Conservation (phyloP, 92 coral and sea anemone species). For the Zoanthus gigantus region DNA sequence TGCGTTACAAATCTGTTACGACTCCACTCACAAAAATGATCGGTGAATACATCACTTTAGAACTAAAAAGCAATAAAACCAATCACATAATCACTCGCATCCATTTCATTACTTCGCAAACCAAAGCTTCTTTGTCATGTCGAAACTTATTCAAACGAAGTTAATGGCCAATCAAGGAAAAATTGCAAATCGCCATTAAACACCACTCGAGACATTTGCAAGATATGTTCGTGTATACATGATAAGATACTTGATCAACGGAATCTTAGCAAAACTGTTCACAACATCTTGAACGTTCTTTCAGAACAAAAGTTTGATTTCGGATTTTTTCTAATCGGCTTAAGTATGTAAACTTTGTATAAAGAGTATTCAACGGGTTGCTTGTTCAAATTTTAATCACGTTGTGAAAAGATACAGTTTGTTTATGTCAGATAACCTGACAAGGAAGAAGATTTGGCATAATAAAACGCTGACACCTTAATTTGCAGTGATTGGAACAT, state of each 20-base stretch:
- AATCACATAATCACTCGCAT: conserved; percentile 10
- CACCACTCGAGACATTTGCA: conserved; percentile 16
- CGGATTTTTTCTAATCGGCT: conserved; percentile 53
- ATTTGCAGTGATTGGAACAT: conserved; percentile 44
- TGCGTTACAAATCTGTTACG: not conserved
- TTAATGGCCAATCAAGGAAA: conserved; percentile 29
- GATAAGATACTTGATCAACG: conserved; percentile 26
- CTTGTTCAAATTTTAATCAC: conserved; percentile 53
- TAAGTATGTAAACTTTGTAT: conserved; percentile 50
- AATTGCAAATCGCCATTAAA: not conserved
- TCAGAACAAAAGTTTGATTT: conserved; percentile 54
- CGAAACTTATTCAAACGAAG: conserved; percentile 13
- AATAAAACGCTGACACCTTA: conserved; percentile 37
- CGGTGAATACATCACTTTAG: not conserved
- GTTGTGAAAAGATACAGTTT: conserved; percentile 47
- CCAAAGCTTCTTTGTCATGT: conserved; percentile 35
- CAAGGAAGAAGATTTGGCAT: conserved; percentile 35
- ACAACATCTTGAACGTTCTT: conserved; percentile 41
- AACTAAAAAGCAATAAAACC: conserved; percentile 21
- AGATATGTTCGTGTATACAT: conserved; percentile 25
- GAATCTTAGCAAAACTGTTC: conserved; percentile 38
- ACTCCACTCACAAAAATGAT: not conserved
- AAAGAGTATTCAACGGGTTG: conserved; percentile 49
- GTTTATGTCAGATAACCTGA: conserved; percentile 42
- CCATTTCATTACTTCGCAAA: conserved; percentile 36